Evolutionary conservation across 37 sponge, comb jelly and placozoan species (phyloP).

Genomic region (Amphimedon queenslandica): DNA sequence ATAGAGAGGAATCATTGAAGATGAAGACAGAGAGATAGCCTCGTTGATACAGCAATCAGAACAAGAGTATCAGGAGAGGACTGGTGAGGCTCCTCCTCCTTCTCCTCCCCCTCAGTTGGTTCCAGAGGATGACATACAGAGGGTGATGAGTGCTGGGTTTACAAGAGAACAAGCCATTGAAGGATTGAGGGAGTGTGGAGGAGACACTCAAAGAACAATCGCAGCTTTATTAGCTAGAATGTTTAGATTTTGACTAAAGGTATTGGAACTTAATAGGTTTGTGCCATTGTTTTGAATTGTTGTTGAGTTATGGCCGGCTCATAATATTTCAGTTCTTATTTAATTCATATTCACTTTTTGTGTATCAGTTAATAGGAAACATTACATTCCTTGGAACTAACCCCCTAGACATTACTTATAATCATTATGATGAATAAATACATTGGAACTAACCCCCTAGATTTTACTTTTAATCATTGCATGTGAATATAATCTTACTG

Average conservation of each 20-base stretch:
- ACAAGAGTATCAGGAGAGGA: not conserved
- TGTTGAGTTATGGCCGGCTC: too few species aligned
- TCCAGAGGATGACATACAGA: not conserved
- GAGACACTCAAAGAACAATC: slow-evolving; percentile 33
- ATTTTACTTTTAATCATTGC: too few species aligned
- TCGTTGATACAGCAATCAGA: slow-evolving; percentile 42
- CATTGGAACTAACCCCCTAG: too few species aligned
- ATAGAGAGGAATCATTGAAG: slow-evolving; percentile 5
- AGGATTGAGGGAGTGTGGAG: slow-evolving; percentile 18
- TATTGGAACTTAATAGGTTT: too few species aligned
- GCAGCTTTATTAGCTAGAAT: slow-evolving; percentile 32
- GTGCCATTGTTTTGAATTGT: too few species aligned
- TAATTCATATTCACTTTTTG: too few species aligned
- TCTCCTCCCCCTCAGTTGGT: not conserved
- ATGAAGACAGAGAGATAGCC: slow-evolving; percentile 69
- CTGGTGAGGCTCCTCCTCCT: not conserved
- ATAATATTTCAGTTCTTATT: too few species aligned
- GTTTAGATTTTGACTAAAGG: slow-evolving; percentile 31
- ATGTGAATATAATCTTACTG: too few species aligned
- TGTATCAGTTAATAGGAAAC: too few species aligned
- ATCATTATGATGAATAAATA: too few species aligned
- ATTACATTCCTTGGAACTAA: too few species aligned
- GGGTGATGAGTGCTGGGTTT: slow-evolving; percentile 42
- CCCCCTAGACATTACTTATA: too few species aligned
- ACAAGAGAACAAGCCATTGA: slow-evolving; percentile 46